A percentile compares a stretch with the other conserved stretches of the same genome.
phyloP scores from a whole-genome alignment of 2,888 invertebrate species.

The Exephanes ischioxanthus region DNA sequence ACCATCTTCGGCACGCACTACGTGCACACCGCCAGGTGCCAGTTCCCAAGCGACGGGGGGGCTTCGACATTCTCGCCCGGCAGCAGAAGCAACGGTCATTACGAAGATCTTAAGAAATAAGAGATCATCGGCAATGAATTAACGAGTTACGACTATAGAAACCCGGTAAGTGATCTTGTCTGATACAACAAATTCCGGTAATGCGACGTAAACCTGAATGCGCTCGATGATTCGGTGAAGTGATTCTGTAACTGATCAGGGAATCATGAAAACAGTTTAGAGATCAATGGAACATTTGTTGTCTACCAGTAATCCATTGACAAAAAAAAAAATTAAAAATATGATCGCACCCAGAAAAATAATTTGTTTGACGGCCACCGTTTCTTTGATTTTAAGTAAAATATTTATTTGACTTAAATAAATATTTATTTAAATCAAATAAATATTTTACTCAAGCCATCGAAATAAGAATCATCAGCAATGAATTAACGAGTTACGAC shows the following conservation, averaged over 20 bases:
- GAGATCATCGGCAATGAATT: constrained; percentile 40
- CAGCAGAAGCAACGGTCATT: constrained; percentile 52
- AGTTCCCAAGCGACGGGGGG: constrained; percentile 50
- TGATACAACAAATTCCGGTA: neutral
- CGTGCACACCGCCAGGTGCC: constrained; percentile 69
- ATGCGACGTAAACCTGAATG: neutral
- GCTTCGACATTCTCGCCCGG: constrained; percentile 37
- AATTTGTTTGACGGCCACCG: too few relatives aligned
- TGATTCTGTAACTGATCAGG: neutral
- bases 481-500: constrained; percentile 41
- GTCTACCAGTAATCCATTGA: too few relatives aligned
- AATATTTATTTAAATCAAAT: too few relatives aligned
- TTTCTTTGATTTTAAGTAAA: too few relatives aligned
- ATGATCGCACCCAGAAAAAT: too few relatives aligned
- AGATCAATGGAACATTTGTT: neutral
- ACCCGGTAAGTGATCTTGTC: neutral
- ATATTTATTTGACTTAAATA: too few relatives aligned
- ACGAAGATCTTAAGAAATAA: constrained; percentile 59
- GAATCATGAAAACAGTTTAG: neutral
- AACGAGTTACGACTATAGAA: constrained; percentile 35
- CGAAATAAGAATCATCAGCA: constrained; percentile 46
- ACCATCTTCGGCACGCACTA: constrained; percentile 7
- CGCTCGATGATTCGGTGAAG: neutral
- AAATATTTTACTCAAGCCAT: too few relatives aligned
- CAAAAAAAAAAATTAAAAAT: too few relatives aligned